Percentiles rank a stretch among this genome's conserved stretches.
Evolutionary conservation across 2,113 vertebrate species (phyloP).

Genomic region (Vulpes lagopus): DNA sequence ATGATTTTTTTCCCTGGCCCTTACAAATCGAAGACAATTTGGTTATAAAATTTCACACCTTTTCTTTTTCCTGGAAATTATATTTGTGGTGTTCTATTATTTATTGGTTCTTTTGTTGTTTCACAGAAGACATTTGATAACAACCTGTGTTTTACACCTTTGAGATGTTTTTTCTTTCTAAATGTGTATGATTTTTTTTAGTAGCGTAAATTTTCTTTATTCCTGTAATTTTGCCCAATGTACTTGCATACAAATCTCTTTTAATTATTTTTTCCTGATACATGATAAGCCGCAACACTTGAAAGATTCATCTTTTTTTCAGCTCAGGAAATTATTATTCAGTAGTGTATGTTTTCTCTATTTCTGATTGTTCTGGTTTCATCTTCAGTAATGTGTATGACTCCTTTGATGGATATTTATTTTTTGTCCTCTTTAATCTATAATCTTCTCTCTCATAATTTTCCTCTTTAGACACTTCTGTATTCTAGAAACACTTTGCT

Average conservation of each 20-base stretch:
- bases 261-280: slow-evolving; percentile 1
- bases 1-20: not conserved
- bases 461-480: slow-evolving; percentile 5
- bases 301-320: slow-evolving; percentile 40
- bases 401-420: slow-evolving; percentile 41
- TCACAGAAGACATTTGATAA: not conserved
- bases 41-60: not conserved
- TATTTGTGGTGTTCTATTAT: not conserved
- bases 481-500: not conserved
- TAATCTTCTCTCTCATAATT: slow-evolving; percentile 42
- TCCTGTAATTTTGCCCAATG: slow-evolving; percentile 38
- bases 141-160: not conserved
- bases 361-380: slow-evolving; percentile 49
- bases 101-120: not conserved
- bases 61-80: slow-evolving; percentile 15
- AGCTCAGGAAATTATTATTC: slow-evolving; percentile 50
- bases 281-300: not conserved
- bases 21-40: not conserved
- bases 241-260: slow-evolving; percentile 1
- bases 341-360: not conserved
- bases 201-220: slow-evolving; percentile 19
- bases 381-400: not conserved
- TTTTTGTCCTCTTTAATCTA: slow-evolving; percentile 35
- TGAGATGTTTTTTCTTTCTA: not conserved
- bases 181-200: not conserved